phyloP scores from a whole-genome alignment of 2,797 vertebrate species.

The Onychomys torridus region DNA sequence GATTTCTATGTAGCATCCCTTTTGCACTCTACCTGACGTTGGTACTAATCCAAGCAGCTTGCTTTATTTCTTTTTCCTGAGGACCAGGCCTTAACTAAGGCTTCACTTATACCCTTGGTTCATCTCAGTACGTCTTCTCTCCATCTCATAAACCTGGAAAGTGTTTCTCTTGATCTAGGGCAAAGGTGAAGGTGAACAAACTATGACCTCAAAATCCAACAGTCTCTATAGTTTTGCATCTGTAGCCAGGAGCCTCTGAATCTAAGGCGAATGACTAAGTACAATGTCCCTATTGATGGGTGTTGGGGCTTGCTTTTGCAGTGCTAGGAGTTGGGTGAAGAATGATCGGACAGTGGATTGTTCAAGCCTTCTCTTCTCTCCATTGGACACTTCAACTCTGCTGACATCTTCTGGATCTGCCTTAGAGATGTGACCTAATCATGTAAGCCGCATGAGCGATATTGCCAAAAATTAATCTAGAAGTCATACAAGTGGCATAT shows the following conservation, averaged over 20 bases:
- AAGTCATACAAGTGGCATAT: neutral
- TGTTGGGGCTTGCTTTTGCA: neutral
- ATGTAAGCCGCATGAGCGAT: neutral
- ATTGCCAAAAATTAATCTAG: neutral
- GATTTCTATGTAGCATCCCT: neutral
- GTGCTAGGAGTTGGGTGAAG: neutral
- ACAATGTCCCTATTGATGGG: neutral
- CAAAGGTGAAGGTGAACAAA: neutral
- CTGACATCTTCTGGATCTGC: neutral
- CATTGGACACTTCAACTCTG: neutral
- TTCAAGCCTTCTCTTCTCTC: neutral
- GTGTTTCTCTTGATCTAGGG: neutral
- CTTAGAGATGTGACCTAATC: neutral
- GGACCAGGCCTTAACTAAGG: neutral
- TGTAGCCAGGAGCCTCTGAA: neutral
- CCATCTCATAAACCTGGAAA: neutral
- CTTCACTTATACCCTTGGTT: neutral
- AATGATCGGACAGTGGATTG: neutral
- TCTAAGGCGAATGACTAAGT: neutral
- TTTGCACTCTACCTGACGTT: constrained; percentile 2
- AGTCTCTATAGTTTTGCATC: neutral
- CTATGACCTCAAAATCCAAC: neutral
- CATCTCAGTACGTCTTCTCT: neutral
- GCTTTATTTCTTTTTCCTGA: neutral
- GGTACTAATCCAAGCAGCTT: neutral